Evolutionary conservation across 2,113 vertebrate species (phyloP).

Genomic region (Prinia subflava): DNA sequence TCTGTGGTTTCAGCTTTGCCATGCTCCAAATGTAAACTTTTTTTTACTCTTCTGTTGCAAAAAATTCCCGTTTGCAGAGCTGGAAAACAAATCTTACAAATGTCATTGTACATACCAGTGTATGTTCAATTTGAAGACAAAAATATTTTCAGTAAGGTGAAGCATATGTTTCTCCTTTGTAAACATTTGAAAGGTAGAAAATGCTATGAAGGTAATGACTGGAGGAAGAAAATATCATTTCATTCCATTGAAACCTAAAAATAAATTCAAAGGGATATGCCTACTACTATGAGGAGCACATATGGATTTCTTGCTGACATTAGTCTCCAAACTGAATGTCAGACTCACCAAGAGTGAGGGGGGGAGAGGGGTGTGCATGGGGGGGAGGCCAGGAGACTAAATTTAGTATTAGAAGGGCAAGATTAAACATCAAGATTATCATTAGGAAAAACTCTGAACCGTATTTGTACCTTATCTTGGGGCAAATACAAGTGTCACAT

Average conservation of each 20-base stretch:
- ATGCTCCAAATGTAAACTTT: not conserved
- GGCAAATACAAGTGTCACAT: conserved; percentile 57
- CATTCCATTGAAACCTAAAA: conserved; percentile 68
- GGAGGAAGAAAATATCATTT: conserved; percentile 18
- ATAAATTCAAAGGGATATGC: conserved; percentile 58
- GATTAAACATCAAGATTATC: conserved; percentile 63
- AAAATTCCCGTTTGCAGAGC: not conserved
- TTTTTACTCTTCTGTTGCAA: not conserved
- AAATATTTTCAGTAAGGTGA: conserved; percentile 2
- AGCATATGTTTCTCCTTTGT: not conserved
- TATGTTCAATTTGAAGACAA: not conserved
- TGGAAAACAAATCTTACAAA: not conserved
- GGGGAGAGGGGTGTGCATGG: not conserved
- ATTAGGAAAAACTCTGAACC: conserved; percentile 60
- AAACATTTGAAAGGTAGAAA: not conserved
- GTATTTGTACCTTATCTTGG: conserved; percentile 63
- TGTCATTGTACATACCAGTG: not conserved
- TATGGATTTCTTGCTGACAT: conserved; percentile 77
- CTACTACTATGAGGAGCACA: not conserved
- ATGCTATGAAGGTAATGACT: conserved; percentile 22
- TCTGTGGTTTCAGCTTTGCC: not conserved
- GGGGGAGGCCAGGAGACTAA: not conserved
- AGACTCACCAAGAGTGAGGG: conserved; percentile 43
- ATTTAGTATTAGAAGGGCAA: conserved; percentile 60
- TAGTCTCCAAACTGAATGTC: conserved; percentile 74